Conservation (phyloP, 2,113 vertebrate genomes). For the Sinocyclocheilus anophthalmus region DNA sequence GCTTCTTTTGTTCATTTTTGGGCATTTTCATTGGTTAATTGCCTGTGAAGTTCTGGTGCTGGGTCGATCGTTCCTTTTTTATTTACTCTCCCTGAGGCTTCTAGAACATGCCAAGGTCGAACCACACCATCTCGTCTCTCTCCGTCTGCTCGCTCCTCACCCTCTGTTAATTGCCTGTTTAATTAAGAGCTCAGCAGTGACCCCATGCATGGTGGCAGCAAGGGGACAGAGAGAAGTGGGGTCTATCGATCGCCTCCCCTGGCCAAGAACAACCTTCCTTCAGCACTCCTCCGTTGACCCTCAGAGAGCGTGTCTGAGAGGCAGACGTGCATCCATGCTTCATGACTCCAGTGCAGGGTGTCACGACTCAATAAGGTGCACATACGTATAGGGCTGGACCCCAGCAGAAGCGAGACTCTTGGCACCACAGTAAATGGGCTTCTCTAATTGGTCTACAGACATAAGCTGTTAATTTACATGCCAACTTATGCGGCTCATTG, state of each 20-base stretch:
- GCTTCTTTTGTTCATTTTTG: conserved; percentile 7
- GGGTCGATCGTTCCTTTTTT: conserved; percentile 11
- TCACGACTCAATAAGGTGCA: conserved; percentile 17
- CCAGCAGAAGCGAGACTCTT: not conserved
- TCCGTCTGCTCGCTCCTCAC: conserved; percentile 17
- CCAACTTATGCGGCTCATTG: not conserved
- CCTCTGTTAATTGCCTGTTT: conserved; percentile 47
- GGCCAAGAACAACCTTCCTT: conserved; percentile 31
- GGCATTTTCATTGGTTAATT: conserved; percentile 55
- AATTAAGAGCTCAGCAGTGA: conserved; percentile 54
- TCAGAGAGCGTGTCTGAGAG: conserved; percentile 7
- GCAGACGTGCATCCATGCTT: not conserved
- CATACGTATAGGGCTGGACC: not conserved
- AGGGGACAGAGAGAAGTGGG: conserved; percentile 43
- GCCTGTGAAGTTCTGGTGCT: conserved; percentile 50
- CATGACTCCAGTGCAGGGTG: not conserved
- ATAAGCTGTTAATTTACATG: conserved; percentile 16
- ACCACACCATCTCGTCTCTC: conserved; percentile 40
- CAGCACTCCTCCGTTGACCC: not conserved
- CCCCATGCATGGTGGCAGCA: conserved; percentile 45
- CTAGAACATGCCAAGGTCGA: conserved; percentile 50
- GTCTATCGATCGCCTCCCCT: conserved; percentile 29
- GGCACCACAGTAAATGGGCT: conserved; percentile 44
- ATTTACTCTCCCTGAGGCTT: conserved; percentile 41
- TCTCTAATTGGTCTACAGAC: conserved; percentile 58